Evolutionary conservation across 2,888 invertebrate species (phyloP).

Genomic region (Oligia strigilis): DNA sequence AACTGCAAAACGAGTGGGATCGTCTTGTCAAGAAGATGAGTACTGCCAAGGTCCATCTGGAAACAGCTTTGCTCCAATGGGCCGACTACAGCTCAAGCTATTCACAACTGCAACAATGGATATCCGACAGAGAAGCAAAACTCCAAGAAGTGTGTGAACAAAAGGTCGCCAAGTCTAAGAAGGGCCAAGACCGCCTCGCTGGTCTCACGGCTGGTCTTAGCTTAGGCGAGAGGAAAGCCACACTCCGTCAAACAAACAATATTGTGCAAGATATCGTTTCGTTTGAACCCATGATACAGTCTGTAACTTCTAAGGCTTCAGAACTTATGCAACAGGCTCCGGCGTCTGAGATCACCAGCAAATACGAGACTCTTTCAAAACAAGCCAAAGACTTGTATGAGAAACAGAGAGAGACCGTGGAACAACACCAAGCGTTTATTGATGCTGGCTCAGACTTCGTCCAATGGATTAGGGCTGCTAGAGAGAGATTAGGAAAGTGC

Average conservation of each 20-base stretch:
- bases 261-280: conserved; percentile 99
- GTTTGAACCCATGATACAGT: conserved; percentile 99
- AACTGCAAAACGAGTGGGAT: conserved; percentile 98
- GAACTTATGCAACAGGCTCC: conserved; percentile 97
- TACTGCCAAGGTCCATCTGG: conserved; percentile 97
- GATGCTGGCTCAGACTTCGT: conserved; percentile 97
- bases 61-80: conserved; percentile 98
- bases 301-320: conserved; percentile 97
- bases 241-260: conserved; percentile 97
- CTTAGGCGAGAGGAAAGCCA: conserved; percentile 96
- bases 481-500: conserved; percentile 97
- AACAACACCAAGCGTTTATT: conserved; percentile 97
- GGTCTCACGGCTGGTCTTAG: conserved; percentile 94
- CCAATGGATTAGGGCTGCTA: conserved; percentile 97
- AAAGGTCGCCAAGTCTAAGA: conserved; percentile 94
- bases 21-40: conserved; percentile 97
- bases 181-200: conserved; percentile 92
- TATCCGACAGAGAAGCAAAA: conserved; percentile 97
- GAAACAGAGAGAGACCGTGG: conserved; percentile 96
- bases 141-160: conserved; percentile 97
- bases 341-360: conserved; percentile 97
- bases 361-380: conserved; percentile 97
- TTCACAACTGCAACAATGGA: conserved; percentile 98
- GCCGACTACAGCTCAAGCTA: conserved; percentile 98
- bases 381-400: conserved; percentile 97